Evolutionary conservation across 2,888 invertebrate species (phyloP).

Genomic region (Dasypogon diadema): DNA sequence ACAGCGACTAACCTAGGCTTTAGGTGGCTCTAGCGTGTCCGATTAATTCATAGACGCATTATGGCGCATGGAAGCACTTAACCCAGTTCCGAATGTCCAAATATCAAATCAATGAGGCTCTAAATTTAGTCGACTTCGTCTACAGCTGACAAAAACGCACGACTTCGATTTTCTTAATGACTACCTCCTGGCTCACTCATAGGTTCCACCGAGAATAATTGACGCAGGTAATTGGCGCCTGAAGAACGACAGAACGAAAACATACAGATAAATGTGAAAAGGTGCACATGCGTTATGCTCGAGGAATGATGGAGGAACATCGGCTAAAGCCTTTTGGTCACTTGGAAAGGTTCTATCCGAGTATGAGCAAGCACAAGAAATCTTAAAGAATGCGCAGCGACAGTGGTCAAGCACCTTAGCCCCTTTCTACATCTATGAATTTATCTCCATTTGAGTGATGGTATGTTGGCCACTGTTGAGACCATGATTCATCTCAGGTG

Average conservation of each 20-base stretch:
- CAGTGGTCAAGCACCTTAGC: constrained; percentile 33
- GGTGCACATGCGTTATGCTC: constrained; percentile 3
- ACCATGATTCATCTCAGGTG: constrained; percentile 41
- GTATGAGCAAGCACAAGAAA: constrained; percentile 15
- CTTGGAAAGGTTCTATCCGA: background rate
- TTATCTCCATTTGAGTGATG: too few relatives aligned
- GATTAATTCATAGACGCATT: too few relatives aligned
- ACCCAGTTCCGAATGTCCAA: constrained; percentile 44
- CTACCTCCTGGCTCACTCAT: background rate
- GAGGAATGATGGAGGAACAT: constrained; percentile 10
- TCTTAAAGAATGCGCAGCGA: constrained; percentile 4
- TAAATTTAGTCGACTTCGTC: constrained; percentile 27
- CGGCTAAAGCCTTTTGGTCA: background rate
- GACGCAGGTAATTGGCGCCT: constrained; percentile 33
- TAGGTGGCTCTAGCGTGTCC: constrained; percentile 10
- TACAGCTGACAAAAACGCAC: background rate
- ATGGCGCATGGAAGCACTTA: constrained; percentile 28
- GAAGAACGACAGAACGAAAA: constrained; percentile 5
- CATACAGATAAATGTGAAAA: background rate
- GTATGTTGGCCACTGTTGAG: background rate
- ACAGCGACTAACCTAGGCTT: background rate
- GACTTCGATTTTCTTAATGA: constrained; percentile 27
- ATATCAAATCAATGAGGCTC: constrained; percentile 42
- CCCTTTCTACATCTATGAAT: too few relatives aligned
- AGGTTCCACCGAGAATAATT: constrained; percentile 31